Conservation (phyloP, 2,888 invertebrate species). For the Xestia xanthographa region DNA sequence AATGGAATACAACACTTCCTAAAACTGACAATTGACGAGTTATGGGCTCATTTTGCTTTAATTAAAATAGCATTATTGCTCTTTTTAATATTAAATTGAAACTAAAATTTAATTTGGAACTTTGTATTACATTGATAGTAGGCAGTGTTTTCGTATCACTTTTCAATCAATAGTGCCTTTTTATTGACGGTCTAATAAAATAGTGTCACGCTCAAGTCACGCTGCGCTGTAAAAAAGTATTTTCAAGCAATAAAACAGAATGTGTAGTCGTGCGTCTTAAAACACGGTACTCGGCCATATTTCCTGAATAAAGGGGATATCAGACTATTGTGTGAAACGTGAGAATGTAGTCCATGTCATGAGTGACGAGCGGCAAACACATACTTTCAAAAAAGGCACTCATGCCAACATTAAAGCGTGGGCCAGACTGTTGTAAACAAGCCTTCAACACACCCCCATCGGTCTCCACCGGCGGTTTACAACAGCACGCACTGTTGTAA, state of each 20-base stretch:
- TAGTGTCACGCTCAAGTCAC: no score
- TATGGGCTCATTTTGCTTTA: not conserved
- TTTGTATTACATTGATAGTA: not conserved
- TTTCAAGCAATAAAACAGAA: constrained; percentile 16
- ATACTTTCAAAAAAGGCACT: not conserved
- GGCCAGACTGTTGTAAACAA: no score
- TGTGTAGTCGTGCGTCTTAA: constrained; percentile 10
- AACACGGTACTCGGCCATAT: constrained; percentile 64
- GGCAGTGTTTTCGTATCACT: not conserved
- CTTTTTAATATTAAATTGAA: not conserved
- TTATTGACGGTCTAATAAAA: not conserved
- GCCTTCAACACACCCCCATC: no score
- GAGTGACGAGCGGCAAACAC: not conserved
- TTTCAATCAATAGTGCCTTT: not conserved
- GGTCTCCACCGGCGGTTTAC: no score
- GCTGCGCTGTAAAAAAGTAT: not conserved
- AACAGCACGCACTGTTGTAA: no score
- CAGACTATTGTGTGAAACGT: constrained; percentile 67
- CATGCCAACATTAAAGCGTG: no score
- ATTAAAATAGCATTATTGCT: not conserved
- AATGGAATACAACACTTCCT: not conserved
- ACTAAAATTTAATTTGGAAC: not conserved
- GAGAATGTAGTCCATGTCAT: constrained; percentile 33
- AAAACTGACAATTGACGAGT: not conserved
- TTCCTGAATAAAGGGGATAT: constrained; percentile 73